phyloP scores from a whole-genome alignment of 2,888 invertebrate genomes.

The Luffia ferchaultella region DNA sequence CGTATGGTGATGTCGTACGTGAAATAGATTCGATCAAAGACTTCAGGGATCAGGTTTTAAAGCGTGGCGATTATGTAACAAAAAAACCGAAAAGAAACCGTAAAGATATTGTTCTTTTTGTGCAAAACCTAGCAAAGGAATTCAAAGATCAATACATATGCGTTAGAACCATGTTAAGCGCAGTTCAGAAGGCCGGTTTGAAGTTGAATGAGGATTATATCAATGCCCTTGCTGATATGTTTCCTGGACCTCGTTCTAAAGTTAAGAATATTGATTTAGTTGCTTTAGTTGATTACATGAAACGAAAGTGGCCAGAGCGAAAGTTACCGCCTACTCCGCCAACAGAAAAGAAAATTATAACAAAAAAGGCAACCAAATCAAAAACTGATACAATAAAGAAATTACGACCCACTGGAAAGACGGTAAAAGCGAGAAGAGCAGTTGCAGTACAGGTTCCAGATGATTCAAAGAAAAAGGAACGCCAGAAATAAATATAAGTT shows the following conservation, averaged over 20 bases:
- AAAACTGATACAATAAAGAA: no score
- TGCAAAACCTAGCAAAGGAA: constrained; percentile 28
- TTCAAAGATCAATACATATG: constrained; percentile 18
- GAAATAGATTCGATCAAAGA: constrained; percentile 14
- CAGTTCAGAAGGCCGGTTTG: constrained; percentile 19
- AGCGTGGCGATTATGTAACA: constrained; percentile 30
- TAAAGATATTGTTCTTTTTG: constrained; percentile 29
- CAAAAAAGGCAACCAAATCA: no score
- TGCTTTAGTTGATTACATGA: constrained; percentile 29
- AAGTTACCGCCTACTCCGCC: constrained; percentile 34
- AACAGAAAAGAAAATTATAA: no score
- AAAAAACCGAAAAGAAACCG: constrained; percentile 25
- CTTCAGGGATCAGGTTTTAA: constrained; percentile 30
- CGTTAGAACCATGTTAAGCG: constrained; percentile 24
- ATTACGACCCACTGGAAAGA: no score
- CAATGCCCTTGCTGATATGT: constrained; percentile 25
- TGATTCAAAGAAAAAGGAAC: no score
- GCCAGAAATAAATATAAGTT: no score
- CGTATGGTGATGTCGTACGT: constrained; percentile 26
- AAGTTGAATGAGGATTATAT: constrained; percentile 27
- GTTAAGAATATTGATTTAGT: constrained; percentile 26
- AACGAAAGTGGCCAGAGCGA: constrained; percentile 39
- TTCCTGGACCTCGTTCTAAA: constrained; percentile 27
- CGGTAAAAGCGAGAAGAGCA: no score
- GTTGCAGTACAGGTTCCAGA: no score